Base-by-base conservation (phyloP, 2,113 vertebrate genomes). In the Aepyceros melampus region DNA sequence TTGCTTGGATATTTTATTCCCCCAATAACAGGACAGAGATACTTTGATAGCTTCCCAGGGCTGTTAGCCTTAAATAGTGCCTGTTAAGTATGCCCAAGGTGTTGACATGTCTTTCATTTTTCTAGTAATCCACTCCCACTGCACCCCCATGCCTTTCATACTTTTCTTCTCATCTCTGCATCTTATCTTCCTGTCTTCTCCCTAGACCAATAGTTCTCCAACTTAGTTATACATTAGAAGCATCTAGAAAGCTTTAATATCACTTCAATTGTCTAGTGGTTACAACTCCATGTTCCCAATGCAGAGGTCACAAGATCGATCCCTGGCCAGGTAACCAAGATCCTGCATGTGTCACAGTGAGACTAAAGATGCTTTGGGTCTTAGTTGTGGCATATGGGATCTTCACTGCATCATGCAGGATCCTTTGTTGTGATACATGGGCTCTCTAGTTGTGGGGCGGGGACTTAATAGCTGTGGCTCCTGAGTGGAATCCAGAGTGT, bases 91-190 rank as follows among this genome's bases (percentile, higher is more conserved):
- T 78, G 12, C 17, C 8, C 78, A 21, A n/a, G 29, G 29, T 89
- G 3, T 1, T 53, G 23, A n/a, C 36, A 21, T 33, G 29, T 60
- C 49, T 56, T 43, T 33, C 40, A 90, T 78, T 90, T 79, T 47
- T 79, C 31, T 27, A 99, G 98, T 95, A 64, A 79, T 47, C 13
- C 33, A 47, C 29, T 8, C 40, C 33, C 43, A 45, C 43, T 5
- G 3, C 71, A 43, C 19, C 27, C 40, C 19, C 71, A 90, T 33
- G 33, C 19, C 45, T 86, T 78, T 10, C n/a, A 19, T 9, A 88
- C n/a, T 10, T 78, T 53, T 88, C 47, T 58, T 88, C 17, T 90
- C 53, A 55, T 79, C 71, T 47, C 71, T 58, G 53, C 13, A 47
- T 79, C 12, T 58, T 90, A 27, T 45, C 12, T 21, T 78, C 19